These are phyloP conservation scores for Drosophila serrata DNA, from an alignment of 1,140 invertebrate species.

Conservation along the genomic window DNA sequence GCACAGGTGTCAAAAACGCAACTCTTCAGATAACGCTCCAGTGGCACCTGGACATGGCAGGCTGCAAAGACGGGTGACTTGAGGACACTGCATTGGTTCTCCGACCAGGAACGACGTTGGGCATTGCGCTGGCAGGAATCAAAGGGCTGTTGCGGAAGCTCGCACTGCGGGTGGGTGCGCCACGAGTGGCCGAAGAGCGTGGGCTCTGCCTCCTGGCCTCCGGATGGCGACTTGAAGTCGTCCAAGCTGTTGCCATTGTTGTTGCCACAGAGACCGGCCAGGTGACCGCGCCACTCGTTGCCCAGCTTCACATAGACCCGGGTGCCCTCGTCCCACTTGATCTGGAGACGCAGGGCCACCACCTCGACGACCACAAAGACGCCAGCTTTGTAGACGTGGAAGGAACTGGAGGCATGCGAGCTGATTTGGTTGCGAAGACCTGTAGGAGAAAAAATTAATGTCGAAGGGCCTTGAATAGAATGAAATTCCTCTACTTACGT, in stretches of 20 bases:
- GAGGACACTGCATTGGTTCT: slow-evolving; percentile 90
- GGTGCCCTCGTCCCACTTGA: slow-evolving; percentile 95
- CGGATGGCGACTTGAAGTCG: slow-evolving; percentile 93
- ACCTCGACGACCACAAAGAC: slow-evolving; percentile 93
- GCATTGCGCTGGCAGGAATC: slow-evolving; percentile 91
- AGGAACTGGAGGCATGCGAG: slow-evolving; percentile 61
- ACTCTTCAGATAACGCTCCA: slow-evolving; percentile 89
- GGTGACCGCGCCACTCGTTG: slow-evolving; percentile 91
- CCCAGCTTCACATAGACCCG: slow-evolving; percentile 92
- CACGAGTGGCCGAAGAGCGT: slow-evolving; percentile 94
- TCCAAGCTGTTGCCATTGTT: slow-evolving; percentile 93
- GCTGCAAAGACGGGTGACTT: slow-evolving; percentile 90
- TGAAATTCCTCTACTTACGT: neutral
- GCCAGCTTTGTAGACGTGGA: slow-evolving; percentile 86
- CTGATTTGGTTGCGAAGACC: slow-evolving; percentile 31
- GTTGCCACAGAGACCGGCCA: slow-evolving; percentile 95
- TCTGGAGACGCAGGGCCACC: slow-evolving; percentile 90
- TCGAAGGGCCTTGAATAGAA: neutral
- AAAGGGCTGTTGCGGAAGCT: slow-evolving; percentile 86
- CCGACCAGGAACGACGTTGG: slow-evolving; percentile 91
- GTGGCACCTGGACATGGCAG: slow-evolving; percentile 92
- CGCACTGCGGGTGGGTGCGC: slow-evolving; percentile 87
- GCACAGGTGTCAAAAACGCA: slow-evolving; percentile 94
- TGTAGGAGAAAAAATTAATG: neutral
- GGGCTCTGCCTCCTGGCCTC: slow-evolving; percentile 90